These are phyloP conservation scores for Tupaia tana DNA, from an alignment of 2,113 vertebrate genomes.

Conservation along the genomic window DNA sequence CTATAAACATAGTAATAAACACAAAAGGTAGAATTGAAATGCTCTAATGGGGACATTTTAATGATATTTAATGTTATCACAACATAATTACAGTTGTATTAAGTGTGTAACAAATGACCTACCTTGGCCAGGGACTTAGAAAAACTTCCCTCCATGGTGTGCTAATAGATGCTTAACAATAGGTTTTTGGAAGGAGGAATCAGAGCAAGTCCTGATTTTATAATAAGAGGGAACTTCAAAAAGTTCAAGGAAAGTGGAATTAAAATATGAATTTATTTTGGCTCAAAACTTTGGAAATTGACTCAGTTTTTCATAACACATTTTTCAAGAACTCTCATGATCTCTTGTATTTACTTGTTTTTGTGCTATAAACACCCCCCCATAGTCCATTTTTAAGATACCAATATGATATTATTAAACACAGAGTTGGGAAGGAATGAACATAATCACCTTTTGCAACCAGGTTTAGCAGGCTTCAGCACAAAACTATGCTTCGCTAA, in stretches of 20 bases:
- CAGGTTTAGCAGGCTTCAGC: rapidly evolving
- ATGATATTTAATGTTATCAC: not conserved
- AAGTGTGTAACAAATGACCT: not conserved
- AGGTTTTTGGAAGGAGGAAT: not conserved
- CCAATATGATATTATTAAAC: not conserved
- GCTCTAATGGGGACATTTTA: not conserved
- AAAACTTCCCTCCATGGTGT: not conserved
- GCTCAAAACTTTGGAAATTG: too few species aligned
- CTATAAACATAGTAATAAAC: not conserved
- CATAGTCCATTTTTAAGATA: not conserved
- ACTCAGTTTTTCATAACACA: too few species aligned
- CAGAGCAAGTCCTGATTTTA: not conserved
- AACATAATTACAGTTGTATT: not conserved
- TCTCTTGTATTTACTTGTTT: not conserved
- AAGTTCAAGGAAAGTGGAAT: too few species aligned
- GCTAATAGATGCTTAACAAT: not conserved
- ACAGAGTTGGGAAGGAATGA: not conserved
- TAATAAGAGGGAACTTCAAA: too few species aligned
- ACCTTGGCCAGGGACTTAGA: not conserved
- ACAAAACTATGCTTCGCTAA: not conserved
- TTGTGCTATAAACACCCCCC: not conserved
- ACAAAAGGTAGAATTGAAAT: not conserved
- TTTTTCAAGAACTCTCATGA: too few species aligned
- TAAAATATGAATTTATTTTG: too few species aligned
- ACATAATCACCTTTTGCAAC: not conserved